phyloP scores from a whole-genome alignment of 2,113 vertebrate genomes.

The Bucco capensis region DNA sequence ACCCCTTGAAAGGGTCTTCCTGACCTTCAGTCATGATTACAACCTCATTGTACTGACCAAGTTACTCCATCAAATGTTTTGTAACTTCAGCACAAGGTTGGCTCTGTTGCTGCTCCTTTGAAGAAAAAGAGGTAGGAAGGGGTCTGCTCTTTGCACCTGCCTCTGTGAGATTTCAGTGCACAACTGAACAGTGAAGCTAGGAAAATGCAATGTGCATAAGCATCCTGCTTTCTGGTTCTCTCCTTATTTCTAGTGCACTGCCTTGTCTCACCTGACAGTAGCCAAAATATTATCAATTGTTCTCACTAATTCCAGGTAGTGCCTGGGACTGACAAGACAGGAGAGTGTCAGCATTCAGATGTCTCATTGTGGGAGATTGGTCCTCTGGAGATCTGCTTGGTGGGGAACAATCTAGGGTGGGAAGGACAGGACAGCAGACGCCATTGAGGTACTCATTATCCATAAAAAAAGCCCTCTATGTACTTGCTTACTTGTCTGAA shows the following conservation, averaged over 20 bases:
- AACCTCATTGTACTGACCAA: background rate
- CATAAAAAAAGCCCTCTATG: background rate
- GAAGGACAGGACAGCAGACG: background rate
- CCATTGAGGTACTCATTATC: background rate
- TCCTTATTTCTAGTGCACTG: background rate
- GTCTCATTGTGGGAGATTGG: accelerated
- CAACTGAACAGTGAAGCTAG: background rate
- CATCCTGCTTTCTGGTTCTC: background rate
- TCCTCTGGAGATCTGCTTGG: background rate
- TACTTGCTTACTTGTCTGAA: background rate
- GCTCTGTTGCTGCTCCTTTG: background rate
- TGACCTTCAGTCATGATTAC: background rate
- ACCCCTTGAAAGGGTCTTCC: background rate
- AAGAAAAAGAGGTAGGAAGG: background rate
- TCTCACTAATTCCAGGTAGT: background rate
- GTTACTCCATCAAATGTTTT: background rate
- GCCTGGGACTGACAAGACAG: background rate
- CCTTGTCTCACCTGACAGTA: background rate
- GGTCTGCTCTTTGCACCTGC: background rate
- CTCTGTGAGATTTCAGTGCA: background rate
- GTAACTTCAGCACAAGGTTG: background rate
- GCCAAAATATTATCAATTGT: background rate
- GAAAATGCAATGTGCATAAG: background rate
- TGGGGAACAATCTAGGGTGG: background rate
- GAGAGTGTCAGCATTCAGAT: background rate